These are phyloP conservation scores for Athrips mouffetella DNA, from an alignment of 2,888 invertebrate genomes.

Conservation along the genomic window DNA sequence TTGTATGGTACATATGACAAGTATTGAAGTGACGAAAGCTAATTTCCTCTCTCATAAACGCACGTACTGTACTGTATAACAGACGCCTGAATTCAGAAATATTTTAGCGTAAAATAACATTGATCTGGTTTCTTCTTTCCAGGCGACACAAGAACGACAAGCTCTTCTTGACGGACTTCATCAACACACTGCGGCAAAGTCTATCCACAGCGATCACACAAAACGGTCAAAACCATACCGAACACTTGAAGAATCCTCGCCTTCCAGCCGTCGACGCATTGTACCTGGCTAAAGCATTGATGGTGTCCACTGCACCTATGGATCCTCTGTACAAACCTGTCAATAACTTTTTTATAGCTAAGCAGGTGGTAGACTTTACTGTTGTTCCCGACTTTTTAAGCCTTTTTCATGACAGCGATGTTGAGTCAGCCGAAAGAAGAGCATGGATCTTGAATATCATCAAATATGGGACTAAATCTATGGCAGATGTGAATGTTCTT, in stretches of 20 bases:
- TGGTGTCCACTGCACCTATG: conserved; percentile 85
- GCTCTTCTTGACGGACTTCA: conserved; percentile 81
- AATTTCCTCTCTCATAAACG: too few relatives aligned
- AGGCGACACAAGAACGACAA: conserved; percentile 81
- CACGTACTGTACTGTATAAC: too few relatives aligned
- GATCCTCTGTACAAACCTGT: conserved; percentile 87
- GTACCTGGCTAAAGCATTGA: conserved; percentile 84
- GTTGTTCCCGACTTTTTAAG: conserved; percentile 93
- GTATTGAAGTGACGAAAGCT: too few relatives aligned
- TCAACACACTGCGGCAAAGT: conserved; percentile 83
- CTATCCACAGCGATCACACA: conserved; percentile 53
- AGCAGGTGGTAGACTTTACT: conserved; percentile 85
- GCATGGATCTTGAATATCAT: conserved; percentile 88
- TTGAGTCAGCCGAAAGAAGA: conserved; percentile 82
- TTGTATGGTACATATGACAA: too few relatives aligned
- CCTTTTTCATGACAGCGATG: conserved; percentile 88
- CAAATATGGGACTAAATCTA: conserved; percentile 85
- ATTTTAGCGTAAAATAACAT: too few relatives aligned
- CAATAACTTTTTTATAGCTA: conserved; percentile 87
- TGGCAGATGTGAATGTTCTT: conserved; percentile 85
- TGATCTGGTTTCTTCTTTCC: conserved; percentile 33
- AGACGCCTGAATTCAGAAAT: too few relatives aligned
- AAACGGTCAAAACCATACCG: conserved; percentile 28
- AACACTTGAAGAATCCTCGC: conserved; percentile 55
- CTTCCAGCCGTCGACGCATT: conserved; percentile 81